Percentiles rank a stretch among this genome's conserved stretches.
Conservation (phyloP, 2,888 invertebrate species). For the Drosophila limbata region DNA sequence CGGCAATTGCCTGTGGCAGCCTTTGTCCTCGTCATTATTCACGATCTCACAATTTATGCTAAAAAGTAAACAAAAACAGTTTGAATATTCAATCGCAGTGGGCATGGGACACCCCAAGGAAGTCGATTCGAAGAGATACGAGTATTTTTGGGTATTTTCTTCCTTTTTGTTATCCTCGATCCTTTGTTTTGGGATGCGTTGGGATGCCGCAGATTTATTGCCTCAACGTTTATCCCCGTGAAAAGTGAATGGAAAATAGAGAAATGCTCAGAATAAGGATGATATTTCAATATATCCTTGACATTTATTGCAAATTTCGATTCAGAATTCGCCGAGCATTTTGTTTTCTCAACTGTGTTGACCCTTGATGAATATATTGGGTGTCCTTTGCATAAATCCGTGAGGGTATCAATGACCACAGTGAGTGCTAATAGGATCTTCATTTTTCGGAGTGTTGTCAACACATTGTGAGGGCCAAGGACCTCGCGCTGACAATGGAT, state of each 20-base stretch:
- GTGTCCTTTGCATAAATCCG: slow-evolving; percentile 34
- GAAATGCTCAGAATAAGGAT: not conserved
- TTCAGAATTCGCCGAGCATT: slow-evolving; percentile 1
- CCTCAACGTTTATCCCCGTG: slow-evolving; percentile 37
- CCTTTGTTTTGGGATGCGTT: slow-evolving; percentile 61
- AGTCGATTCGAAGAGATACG: slow-evolving; percentile 19
- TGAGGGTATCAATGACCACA: slow-evolving; percentile 32
- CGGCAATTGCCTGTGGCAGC: slow-evolving; percentile 43
- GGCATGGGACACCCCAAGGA: slow-evolving; percentile 34
- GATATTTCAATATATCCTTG: slow-evolving; percentile 52
- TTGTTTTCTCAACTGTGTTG: slow-evolving; percentile 42
- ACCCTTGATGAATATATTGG: slow-evolving; percentile 40
- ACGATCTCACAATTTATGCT: slow-evolving; percentile 41
- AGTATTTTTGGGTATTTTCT: slow-evolving; percentile 55
- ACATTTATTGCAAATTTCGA: slow-evolving; percentile 23
- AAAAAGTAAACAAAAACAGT: slow-evolving; percentile 44
- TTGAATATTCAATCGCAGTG: slow-evolving; percentile 36
- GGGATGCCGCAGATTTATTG: slow-evolving; percentile 76
- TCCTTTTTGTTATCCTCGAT: slow-evolving; percentile 41
- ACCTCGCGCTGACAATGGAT: slow-evolving; percentile 11
- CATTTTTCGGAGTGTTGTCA: slow-evolving; percentile 32
- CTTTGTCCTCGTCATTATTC: slow-evolving; percentile 20
- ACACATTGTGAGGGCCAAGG: slow-evolving; percentile 13
- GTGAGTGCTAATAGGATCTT: slow-evolving; percentile 30
- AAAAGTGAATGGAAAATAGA: not conserved